Percentiles rank a stretch among this genome's conserved stretches.
phyloP scores from a whole-genome alignment of 2,797 vertebrate species.

The Poeciliopsis gracilis region DNA sequence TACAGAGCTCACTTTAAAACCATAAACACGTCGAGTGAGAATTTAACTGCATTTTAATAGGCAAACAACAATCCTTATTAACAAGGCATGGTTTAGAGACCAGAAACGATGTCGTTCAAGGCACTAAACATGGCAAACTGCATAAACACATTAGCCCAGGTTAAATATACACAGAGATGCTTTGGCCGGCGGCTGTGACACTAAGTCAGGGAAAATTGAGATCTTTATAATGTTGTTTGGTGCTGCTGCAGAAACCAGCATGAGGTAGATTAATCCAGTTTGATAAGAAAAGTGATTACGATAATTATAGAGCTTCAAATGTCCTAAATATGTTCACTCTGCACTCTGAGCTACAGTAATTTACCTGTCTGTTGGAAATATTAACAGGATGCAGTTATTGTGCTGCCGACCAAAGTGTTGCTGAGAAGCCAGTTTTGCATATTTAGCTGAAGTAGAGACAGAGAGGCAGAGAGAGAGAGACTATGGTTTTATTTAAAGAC shows the following conservation, averaged over 20 bases:
- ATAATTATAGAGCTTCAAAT: neutral
- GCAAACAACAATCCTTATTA: neutral
- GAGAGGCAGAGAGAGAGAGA: neutral
- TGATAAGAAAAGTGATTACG: neutral
- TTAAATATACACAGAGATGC: neutral
- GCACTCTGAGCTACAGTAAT: neutral
- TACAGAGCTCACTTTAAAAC: neutral
- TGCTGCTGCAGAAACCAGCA: neutral
- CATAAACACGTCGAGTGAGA: neutral
- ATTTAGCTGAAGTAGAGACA: neutral
- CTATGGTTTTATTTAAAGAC: no score
- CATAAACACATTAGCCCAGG: neutral
- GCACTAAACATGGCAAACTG: neutral
- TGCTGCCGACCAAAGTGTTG: constrained; percentile 19
- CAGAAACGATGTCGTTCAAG: neutral
- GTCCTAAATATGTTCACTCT: neutral
- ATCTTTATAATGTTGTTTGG: neutral
- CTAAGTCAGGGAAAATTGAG: neutral
- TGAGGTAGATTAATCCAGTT: constrained; percentile 7
- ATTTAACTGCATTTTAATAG: neutral
- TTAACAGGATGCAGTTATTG: constrained; percentile 20
- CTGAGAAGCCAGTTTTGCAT: neutral
- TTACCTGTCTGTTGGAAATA: constrained; percentile 4
- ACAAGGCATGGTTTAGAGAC: neutral
- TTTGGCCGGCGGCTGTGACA: neutral